These are phyloP conservation scores for Scolopax mira DNA, from an alignment of 2,113 vertebrate genomes.

Conservation along the genomic window DNA sequence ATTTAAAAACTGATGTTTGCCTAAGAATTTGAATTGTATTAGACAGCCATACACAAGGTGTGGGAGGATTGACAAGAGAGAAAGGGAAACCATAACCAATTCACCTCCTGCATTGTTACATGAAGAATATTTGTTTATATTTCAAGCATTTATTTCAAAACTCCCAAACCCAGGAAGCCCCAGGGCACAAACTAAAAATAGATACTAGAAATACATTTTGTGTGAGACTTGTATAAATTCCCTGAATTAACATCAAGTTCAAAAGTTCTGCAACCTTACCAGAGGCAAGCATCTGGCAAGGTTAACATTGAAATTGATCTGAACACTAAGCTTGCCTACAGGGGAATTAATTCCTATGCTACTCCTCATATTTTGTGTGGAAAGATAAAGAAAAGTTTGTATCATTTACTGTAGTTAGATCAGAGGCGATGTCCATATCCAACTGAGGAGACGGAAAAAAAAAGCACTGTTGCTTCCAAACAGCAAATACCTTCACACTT, in stretches of 20 bases:
- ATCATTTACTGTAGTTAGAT: background rate
- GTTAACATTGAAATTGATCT: background rate
- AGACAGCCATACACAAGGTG: background rate
- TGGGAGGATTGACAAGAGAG: background rate
- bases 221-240: background rate
- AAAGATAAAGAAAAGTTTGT: background rate
- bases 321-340: background rate
- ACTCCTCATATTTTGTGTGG: background rate
- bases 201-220: background rate
- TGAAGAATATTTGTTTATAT: background rate
- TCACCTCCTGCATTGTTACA: background rate
- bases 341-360: background rate
- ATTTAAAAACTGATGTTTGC: background rate
- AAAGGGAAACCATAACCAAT: background rate
- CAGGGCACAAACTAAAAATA: constrained; percentile 17
- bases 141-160: background rate
- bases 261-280: background rate
- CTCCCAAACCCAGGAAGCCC: background rate
- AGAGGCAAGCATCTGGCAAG: background rate
- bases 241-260: background rate
- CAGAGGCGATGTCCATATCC: background rate
- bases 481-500: background rate
- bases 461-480: background rate
- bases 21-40: background rate
- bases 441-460: background rate